Percentiles rank a stretch among this genome's conserved stretches.
Conservation (phyloP, 2,888 invertebrate genomes). For the Agriotes lineatus region DNA sequence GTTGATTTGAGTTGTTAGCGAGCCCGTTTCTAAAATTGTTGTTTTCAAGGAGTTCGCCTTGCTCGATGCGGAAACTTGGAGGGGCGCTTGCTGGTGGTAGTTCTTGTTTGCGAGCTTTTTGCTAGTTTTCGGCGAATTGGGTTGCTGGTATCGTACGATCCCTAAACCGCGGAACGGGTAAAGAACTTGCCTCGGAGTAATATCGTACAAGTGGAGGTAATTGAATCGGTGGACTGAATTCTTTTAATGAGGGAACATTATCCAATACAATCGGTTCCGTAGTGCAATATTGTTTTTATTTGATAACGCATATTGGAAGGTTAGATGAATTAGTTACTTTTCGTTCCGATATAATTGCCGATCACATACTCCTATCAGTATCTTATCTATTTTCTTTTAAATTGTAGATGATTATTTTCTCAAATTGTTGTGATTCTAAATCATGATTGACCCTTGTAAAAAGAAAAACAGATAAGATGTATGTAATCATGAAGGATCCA, state of each 20-base stretch:
- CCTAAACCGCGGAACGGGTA: background rate
- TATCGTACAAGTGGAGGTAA: background rate
- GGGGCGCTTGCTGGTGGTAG: constrained; percentile 10
- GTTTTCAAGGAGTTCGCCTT: constrained; percentile 11
- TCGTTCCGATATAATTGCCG: too few species aligned
- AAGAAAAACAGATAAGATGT: too few species aligned
- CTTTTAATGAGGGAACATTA: background rate
- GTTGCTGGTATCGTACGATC: background rate
- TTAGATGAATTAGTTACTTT: too few species aligned
- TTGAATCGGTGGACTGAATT: background rate
- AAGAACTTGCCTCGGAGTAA: background rate
- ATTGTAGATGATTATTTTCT: too few species aligned
- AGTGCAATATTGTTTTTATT: too few species aligned
- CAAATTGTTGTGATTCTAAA: too few species aligned
- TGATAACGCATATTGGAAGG: too few species aligned
- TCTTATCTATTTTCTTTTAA: too few species aligned
- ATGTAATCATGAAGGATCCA: too few species aligned
- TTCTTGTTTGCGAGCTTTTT: constrained; percentile 5
- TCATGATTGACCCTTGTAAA: too few species aligned
- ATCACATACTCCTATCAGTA: too few species aligned
- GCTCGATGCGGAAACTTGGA: constrained; percentile 7
- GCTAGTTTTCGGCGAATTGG: background rate
- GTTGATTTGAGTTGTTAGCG: constrained; percentile 1
- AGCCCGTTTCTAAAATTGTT: constrained; percentile 7
- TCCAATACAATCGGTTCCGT: too few species aligned